Base-by-base conservation (phyloP, 2,113 vertebrate genomes). In the Elephas maximus region DNA sequence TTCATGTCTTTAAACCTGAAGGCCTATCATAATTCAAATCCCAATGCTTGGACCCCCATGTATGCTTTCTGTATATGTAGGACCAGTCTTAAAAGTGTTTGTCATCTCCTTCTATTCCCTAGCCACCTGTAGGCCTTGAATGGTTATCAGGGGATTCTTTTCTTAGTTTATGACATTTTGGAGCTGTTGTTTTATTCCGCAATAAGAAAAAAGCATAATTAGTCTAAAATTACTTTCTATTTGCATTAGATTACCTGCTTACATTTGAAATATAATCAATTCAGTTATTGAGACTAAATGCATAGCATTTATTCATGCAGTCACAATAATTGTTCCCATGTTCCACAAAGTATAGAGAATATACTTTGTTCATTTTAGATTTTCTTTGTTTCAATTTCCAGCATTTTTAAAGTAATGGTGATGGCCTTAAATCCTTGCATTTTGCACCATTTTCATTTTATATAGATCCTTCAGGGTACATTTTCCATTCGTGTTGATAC, bases 121-220 rank as follows among this genome's bases (percentile, higher is more conserved):
- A 30, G n/a, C 12, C 23, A 44, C 30, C 17, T 2, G 12, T 7
- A 33, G 41, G 11, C 44, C 26, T 65, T 37, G 41, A 51, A 24
- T 86, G 74, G 44, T 74, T 73, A n/a, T 21, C 45, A 65, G 45
- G 2, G 33, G 84, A 6, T 45, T 60, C 20, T 83, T 73, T 24
- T 63, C 71, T 74, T 41, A 57, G n/a, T 37, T 85, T n/a, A 23
- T 9, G 14, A 26, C 44, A 62, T 73, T 87, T 88, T 84, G 86
- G 74, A 93, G 26, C n/a, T 41, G 0, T 8, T 60, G 9, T 45
- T 84, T 44, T 88, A 41, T 79, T 87, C 83, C 91, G 9, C 51
- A 44, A 85, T 96, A 85, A 95, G 78, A 91, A 95, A n/a, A 94
- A 91, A 88, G 65, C 85, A 20, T 88, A 90, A 79, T 94, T 92